phyloP scores from a whole-genome alignment of 1,140 invertebrate genomes.

The Drosophila erecta region DNA sequence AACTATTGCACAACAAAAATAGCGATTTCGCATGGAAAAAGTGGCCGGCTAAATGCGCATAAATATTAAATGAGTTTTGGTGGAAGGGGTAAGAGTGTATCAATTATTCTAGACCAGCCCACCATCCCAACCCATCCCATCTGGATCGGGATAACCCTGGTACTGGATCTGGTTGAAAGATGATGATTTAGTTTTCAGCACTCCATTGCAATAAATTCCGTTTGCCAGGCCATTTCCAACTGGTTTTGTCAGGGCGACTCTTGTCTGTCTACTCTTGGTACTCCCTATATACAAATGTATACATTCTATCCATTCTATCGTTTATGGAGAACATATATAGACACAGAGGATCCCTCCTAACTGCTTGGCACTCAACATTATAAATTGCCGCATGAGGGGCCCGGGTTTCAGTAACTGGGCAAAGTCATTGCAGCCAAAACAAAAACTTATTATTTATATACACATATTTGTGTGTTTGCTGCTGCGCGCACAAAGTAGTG shows the following conservation, averaged over 20 bases:
- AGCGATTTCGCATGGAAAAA: constrained; percentile 25
- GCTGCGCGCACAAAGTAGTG: constrained; percentile 23
- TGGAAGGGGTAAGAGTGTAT: constrained; percentile 40
- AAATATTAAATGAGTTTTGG: constrained; percentile 66
- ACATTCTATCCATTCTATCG: background rate
- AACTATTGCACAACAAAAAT: constrained; percentile 32
- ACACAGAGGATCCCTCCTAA: constrained; percentile 30
- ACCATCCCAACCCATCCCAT: background rate
- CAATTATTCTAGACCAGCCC: constrained; percentile 37
- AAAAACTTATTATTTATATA: constrained; percentile 64
- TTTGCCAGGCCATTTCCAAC: constrained; percentile 66
- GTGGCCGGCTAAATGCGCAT: constrained; percentile 59
- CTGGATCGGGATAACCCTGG: background rate
- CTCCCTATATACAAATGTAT: constrained; percentile 6
- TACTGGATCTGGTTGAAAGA: constrained; percentile 32
- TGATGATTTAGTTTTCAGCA: constrained; percentile 70
- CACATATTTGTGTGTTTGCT: constrained; percentile 43
- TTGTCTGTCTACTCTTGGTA: constrained; percentile 39
- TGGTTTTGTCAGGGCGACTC: constrained; percentile 60
- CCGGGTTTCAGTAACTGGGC: constrained; percentile 12
- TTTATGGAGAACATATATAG: constrained; percentile 12
- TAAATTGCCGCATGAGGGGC: constrained; percentile 49
- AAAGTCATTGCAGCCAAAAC: constrained; percentile 60
- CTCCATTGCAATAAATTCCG: constrained; percentile 69
- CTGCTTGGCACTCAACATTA: constrained; percentile 64